Evolutionary conservation across 53 echinoderm and acorn worm species (phyloP).

Genomic region (Temnopleurus reevesii): DNA sequence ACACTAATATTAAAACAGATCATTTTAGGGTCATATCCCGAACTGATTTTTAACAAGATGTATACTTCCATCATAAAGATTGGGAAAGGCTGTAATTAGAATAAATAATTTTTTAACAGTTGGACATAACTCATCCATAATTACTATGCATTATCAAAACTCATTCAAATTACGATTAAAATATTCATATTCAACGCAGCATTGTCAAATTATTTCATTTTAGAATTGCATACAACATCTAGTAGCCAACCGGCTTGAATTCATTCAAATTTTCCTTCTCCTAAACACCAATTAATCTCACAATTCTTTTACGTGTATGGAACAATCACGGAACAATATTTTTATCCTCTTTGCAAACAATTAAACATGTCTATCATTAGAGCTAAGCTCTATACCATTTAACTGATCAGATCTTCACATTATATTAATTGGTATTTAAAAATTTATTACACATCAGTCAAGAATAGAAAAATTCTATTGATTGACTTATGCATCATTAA

Average conservation of each 20-base stretch:
- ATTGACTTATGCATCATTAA: too few relatives aligned
- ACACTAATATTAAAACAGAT: neutral
- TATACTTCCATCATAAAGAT: neutral
- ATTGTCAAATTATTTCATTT: constrained; percentile 39
- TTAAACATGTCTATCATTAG: too few relatives aligned
- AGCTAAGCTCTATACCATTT: too few relatives aligned
- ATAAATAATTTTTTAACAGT: neutral
- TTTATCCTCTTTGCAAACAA: too few relatives aligned
- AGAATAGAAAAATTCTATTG: too few relatives aligned
- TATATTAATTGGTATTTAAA: too few relatives aligned
- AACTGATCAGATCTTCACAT: too few relatives aligned
- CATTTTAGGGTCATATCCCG: neutral
- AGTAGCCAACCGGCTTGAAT: neutral
- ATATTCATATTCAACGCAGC: constrained; percentile 38
- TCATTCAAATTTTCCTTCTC: neutral
- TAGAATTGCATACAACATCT: constrained; percentile 16
- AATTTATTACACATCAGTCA: too few relatives aligned
- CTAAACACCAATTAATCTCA: neutral
- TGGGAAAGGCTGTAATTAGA: neutral
- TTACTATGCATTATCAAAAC: neutral
- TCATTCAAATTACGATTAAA: constrained; percentile 19
- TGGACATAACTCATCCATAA: neutral
- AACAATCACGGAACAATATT: too few relatives aligned
- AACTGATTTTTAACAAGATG: neutral
- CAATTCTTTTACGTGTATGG: neutral